Base-by-base conservation (phyloP, 2,113 vertebrate genomes). In the Galemys pyrenaicus region DNA sequence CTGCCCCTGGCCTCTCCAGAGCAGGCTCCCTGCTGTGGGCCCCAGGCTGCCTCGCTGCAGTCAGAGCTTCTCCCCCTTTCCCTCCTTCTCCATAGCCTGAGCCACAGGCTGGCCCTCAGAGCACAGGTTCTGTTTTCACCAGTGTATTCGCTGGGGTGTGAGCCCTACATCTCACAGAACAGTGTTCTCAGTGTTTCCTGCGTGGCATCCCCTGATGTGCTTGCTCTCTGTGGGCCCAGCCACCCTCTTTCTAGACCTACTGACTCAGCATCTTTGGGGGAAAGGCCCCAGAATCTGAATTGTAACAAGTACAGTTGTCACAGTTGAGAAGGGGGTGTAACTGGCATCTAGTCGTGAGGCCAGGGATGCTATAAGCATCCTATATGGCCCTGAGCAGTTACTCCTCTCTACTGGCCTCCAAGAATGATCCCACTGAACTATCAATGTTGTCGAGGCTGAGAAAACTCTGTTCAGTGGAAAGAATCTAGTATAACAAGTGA, bases 371-470 rank as follows among this genome's bases (percentile, higher is more conserved):
- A 32, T 32, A 9, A 44, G 35, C 39, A 35, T 41, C 9, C 56
- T 24, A 0, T 7, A 19, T 0, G 3, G 74, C 39, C n/a, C 16
- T 35, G 54, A 37, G 44, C 26, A 11, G 24, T 13, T 4, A 2
- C n/a, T 9, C 75, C 22, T 5, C 35, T 16, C 0, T n/a, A 1
- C 46, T 13, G 1, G 5, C 56, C 26, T 19, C 41, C 24, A 22
- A 44, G 70, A 56, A 2, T 28, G 12, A 16, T 2, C 80, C 35
- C 5, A 39, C 56, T 6, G 49, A 41, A 2, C 7, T 2, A 9
- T 22, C 46, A 65, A 9, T 19, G 39, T 9, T 35, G 2, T 49
- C 0, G 16, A 30, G 35, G 37, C 2, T 24, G 75, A 64, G 84
- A 54, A 85, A 24, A 30, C 46, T 54, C 17, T 16, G 51, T n/a